phyloP scores from a whole-genome alignment of 2,113 vertebrate species.

The Phalacrocorax carbo region DNA sequence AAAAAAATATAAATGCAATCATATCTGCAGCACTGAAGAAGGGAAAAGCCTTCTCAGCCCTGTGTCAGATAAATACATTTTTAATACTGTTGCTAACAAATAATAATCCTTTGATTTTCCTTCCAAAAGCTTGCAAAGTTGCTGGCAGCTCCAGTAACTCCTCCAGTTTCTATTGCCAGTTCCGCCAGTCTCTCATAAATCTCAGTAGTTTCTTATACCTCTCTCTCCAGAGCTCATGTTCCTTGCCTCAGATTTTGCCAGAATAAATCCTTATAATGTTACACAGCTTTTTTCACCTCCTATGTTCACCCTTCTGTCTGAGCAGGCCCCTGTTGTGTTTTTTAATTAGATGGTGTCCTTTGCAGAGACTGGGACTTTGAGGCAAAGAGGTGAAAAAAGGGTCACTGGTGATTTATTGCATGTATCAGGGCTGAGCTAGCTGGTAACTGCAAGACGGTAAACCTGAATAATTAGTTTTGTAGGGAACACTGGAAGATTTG shows the following conservation, averaged over 20 bases:
- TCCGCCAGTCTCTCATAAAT: conserved; percentile 9
- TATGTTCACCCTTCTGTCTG: background rate
- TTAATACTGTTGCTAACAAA: conserved; percentile 30
- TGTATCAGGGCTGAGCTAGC: background rate
- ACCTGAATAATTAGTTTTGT: background rate
- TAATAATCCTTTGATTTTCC: conserved; percentile 9
- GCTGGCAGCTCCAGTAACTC: conserved; percentile 1
- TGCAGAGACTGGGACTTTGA: background rate
- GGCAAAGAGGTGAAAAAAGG: conserved; percentile 22
- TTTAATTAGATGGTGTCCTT: conserved; percentile 17
- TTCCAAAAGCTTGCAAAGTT: background rate
- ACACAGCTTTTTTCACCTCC: fast-evolving
- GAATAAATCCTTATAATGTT: conserved; percentile 1
- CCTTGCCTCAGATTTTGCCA: background rate
- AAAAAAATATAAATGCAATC: background rate
- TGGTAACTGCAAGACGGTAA: background rate
- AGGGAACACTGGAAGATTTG: background rate
- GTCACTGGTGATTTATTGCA: conserved; percentile 17
- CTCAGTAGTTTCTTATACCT: background rate
- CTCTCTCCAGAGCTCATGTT: background rate
- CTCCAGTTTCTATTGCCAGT: background rate
- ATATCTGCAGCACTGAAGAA: background rate
- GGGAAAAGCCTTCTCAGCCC: background rate
- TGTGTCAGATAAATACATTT: background rate
- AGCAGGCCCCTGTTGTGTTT: background rate